These are phyloP conservation scores for Hystrix cristata DNA, from an alignment of 2,113 vertebrate genomes.

Conservation along the genomic window DNA sequence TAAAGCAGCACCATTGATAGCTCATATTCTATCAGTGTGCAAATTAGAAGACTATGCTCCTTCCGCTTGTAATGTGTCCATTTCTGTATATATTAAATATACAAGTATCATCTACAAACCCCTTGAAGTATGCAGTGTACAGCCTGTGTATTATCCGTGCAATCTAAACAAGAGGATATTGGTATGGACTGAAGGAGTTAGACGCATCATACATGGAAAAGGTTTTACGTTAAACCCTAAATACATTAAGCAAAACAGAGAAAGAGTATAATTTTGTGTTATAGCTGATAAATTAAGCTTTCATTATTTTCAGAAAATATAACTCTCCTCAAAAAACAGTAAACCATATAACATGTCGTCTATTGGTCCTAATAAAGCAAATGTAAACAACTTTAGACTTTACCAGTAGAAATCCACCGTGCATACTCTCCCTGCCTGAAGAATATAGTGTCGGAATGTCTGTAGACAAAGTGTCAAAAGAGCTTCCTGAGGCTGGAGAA, in stretches of 20 bases:
- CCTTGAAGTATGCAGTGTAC: background rate
- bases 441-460: background rate
- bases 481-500: conserved; percentile 7
- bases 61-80: background rate
- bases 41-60: background rate
- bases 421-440: background rate
- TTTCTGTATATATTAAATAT: background rate
- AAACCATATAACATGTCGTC: background rate
- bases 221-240: background rate
- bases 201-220: background rate
- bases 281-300: background rate
- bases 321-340: background rate
- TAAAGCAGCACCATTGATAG: background rate
- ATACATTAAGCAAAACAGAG: background rate
- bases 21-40: background rate
- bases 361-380: background rate
- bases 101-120: background rate
- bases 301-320: background rate
- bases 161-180: background rate
- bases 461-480: conserved; percentile 32
- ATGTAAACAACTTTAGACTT: conserved; percentile 37
- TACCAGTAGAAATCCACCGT: conserved; percentile 40
- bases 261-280: background rate
- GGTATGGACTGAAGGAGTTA: background rate
- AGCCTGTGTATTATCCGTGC: background rate